These are phyloP conservation scores for Standfussiana lucernea DNA, from an alignment of 2,888 invertebrate genomes.

Conservation along the genomic window DNA sequence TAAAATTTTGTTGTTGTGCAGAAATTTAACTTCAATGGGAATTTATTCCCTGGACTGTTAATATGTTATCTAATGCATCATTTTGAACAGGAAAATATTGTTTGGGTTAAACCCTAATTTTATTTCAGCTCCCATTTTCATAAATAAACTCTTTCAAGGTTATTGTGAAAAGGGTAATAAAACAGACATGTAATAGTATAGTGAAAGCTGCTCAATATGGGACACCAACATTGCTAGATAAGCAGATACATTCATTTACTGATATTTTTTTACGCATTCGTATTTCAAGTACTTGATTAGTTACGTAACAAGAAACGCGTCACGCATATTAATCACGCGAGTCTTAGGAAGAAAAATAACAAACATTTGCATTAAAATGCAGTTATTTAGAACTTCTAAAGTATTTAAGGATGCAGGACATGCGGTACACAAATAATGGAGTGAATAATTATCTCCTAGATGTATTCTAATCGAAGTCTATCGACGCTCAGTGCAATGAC, in stretches of 20 bases:
- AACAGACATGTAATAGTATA: not conserved
- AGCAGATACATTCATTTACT: slow-evolving; percentile 2
- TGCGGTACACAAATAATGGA: slow-evolving; percentile 32
- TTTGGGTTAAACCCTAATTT: slow-evolving; percentile 24
- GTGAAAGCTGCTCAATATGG: not conserved
- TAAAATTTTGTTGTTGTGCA: not conserved
- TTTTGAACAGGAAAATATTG: slow-evolving; percentile 48
- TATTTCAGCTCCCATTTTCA: not conserved
- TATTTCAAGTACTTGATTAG: slow-evolving; percentile 23
- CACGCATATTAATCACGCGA: slow-evolving; percentile 33
- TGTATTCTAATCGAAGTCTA: slow-evolving; percentile 55
- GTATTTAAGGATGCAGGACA: slow-evolving; percentile 25
- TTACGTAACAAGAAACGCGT: slow-evolving; percentile 43
- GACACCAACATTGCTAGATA: not conserved
- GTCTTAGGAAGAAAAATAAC: slow-evolving; percentile 18
- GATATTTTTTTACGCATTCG: slow-evolving; percentile 30
- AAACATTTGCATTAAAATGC: not conserved
- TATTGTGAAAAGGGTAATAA: slow-evolving; percentile 7
- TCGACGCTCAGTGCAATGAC: slow-evolving; percentile 59
- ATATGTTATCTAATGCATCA: slow-evolving; percentile 17
- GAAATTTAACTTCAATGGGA: not conserved
- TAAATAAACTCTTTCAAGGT: slow-evolving; percentile 13
- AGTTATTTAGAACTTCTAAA: not conserved
- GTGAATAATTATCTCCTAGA: slow-evolving; percentile 39
- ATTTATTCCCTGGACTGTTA: not conserved